A percentile compares a stretch with the other conserved stretches of the same genome.
phyloP scores from a whole-genome alignment of 2,113 vertebrate species.

The Siphamia tubifer region DNA sequence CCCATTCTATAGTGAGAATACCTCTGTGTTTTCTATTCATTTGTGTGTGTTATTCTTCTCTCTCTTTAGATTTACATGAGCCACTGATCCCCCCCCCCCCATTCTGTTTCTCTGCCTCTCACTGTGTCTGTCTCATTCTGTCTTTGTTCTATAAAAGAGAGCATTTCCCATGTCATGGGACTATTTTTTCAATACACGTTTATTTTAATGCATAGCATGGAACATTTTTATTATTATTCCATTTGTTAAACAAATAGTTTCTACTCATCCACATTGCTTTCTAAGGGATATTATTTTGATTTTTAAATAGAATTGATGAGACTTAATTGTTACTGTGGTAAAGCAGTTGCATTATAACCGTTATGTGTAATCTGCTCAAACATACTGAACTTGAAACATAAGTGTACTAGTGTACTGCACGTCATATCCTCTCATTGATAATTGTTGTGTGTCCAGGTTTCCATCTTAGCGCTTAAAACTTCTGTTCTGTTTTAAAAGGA shows the following conservation, averaged over 20 bases:
- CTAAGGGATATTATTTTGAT: no score
- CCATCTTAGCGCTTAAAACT: no score
- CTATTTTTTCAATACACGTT: not conserved
- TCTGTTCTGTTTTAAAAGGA: no score
- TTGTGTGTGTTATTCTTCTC: conserved; percentile 28
- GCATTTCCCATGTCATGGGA: conserved; percentile 16
- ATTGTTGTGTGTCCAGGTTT: no score
- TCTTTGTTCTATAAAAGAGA: conserved; percentile 42
- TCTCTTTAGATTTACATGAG: conserved; percentile 37
- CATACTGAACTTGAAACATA: no score
- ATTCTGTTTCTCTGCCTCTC: conserved; percentile 10
- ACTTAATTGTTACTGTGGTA: no score
- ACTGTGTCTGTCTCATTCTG: conserved; percentile 6
- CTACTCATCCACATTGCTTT: no score
- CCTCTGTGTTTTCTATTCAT: conserved; percentile 46
- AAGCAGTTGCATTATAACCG: no score
- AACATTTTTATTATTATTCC: not conserved
- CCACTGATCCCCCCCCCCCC: not conserved
- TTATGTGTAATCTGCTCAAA: no score
- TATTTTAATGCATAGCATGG: not conserved
- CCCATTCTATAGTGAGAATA: conserved; percentile 38
- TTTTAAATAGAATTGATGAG: no score
- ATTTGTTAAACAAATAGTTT: not conserved
- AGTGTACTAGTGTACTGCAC: no score
- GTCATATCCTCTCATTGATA: no score